Conservation (phyloP, 1,140 invertebrate genomes). For the Augochlora pura region DNA sequence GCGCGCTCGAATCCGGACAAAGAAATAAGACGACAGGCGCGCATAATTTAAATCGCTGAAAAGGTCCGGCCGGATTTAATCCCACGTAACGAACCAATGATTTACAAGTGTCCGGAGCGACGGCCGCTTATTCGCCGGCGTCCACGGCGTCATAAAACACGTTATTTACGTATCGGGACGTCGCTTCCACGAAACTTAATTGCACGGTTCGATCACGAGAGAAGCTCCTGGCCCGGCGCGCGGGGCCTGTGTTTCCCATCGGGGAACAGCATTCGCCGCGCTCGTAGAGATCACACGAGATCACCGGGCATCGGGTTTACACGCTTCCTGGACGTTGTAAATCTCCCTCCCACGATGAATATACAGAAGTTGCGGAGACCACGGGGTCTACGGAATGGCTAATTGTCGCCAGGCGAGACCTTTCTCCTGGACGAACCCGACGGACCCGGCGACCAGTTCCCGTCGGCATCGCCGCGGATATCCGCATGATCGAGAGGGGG, state of each 20-base stretch:
- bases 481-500: too few relatives aligned
- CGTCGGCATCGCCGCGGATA: too few relatives aligned
- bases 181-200: slow-evolving; percentile 18
- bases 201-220: neutral
- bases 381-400: slow-evolving; percentile 35
- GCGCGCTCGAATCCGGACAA: neutral
- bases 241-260: neutral
- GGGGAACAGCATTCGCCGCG: slow-evolving; percentile 1
- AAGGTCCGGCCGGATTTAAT: neutral
- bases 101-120: neutral
- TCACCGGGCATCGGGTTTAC: slow-evolving; percentile 2
- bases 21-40: neutral
- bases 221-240: neutral
- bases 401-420: slow-evolving; percentile 49
- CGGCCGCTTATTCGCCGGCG: neutral
- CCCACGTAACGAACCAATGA: neutral
- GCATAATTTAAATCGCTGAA: neutral
- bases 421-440: neutral
- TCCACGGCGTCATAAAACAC: neutral
- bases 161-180: slow-evolving; percentile 18
- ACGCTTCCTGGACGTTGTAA: slow-evolving; percentile 3
- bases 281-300: slow-evolving; percentile 11
- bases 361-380: neutral
- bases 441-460: too few relatives aligned
- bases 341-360: slow-evolving; percentile 11